These are phyloP conservation scores for Ypsolopha scabrella DNA, from an alignment of 2,888 invertebrate genomes.

Conservation along the genomic window DNA sequence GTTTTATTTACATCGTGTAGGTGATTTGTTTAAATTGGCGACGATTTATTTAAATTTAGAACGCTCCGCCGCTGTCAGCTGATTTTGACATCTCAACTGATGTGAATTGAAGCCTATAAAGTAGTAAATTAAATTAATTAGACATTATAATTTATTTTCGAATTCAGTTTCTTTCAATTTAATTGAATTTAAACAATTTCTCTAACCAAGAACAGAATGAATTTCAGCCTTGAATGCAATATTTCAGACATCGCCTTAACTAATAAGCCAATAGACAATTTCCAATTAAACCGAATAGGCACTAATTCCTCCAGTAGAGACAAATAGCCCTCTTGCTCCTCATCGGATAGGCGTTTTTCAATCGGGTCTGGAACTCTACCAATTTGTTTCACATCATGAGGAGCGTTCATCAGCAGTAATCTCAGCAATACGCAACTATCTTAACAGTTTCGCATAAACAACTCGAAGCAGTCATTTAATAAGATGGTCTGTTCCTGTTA, in stretches of 20 bases:
- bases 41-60: constrained; percentile 23
- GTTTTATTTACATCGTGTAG: neutral
- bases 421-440: constrained; percentile 1
- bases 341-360: neutral
- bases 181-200: no score
- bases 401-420: constrained; percentile 1
- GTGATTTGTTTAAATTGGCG: neutral
- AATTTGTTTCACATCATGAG: neutral
- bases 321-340: neutral
- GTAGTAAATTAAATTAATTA: no score
- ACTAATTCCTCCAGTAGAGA: neutral
- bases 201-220: no score
- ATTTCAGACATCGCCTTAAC: constrained; percentile 4
- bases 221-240: no score
- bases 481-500: constrained; percentile 2
- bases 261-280: constrained; percentile 16
- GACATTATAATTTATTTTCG: no score
- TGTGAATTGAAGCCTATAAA: constrained; percentile 18
- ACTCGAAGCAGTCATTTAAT: constrained; percentile 8
- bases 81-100: constrained; percentile 33
- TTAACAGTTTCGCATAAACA: constrained; percentile 7
- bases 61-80: constrained; percentile 24
- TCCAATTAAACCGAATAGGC: neutral
- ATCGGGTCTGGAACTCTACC: neutral
- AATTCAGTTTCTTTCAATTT: no score